Percentiles rank a stretch among this genome's conserved stretches.
phyloP scores from a whole-genome alignment of 2,113 vertebrate genomes.

The Sisor rabdophorus region DNA sequence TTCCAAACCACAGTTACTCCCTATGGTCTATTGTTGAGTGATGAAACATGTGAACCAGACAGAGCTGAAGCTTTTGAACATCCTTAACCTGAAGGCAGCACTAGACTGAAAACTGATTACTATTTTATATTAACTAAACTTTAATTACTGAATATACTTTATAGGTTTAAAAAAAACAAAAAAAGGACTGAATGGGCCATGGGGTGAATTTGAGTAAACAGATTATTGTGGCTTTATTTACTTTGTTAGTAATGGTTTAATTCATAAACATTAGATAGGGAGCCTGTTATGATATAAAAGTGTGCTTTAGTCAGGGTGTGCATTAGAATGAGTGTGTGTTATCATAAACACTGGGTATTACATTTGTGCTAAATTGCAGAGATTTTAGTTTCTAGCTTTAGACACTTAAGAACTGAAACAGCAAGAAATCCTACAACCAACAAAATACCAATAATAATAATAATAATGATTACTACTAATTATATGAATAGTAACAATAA shows the following conservation, averaged over 20 bases:
- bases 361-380: no score
- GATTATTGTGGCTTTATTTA: no score
- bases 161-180: no score
- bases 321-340: no score
- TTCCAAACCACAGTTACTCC: slow-evolving; percentile 13
- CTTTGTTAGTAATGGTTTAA: no score
- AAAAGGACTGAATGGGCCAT: no score
- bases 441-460: background rate
- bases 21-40: background rate
- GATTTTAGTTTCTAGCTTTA: no score
- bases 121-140: background rate
- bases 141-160: background rate
- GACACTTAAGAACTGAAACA: background rate
- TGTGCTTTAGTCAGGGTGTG: background rate
- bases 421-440: background rate
- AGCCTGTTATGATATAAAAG: background rate
- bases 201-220: no score
- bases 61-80: background rate
- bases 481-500: background rate
- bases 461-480: no score
- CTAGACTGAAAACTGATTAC: background rate
- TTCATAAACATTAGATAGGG: no score
- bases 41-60: background rate
- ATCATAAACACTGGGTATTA: no score
- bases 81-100: background rate